These are phyloP conservation scores for Rhinoderma darwinii DNA, from an alignment of 2,113 vertebrate genomes.

Conservation along the genomic window DNA sequence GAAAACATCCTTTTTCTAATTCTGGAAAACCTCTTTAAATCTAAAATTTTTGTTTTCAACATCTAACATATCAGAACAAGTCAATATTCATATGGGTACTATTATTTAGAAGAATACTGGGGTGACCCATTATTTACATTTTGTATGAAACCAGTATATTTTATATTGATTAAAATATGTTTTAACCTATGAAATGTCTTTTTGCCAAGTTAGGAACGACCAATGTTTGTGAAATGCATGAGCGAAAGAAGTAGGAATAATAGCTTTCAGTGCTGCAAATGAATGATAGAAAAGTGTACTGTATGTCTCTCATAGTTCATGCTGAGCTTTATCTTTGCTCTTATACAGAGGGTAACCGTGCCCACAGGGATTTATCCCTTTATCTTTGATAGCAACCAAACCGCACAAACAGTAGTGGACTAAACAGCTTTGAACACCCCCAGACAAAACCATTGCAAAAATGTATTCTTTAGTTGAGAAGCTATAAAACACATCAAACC, in stretches of 20 bases:
- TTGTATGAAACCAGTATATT: too few relatives aligned
- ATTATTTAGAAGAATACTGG: too few relatives aligned
- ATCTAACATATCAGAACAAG: too few relatives aligned
- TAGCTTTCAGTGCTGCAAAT: not conserved
- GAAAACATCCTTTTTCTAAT: not conserved
- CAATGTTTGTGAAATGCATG: not conserved
- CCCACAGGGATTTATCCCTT: not conserved
- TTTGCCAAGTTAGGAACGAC: not conserved
- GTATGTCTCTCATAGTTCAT: not conserved
- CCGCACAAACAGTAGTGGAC: not conserved
- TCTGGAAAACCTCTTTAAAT: too few relatives aligned
- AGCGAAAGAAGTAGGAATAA: not conserved
- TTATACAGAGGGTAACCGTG: not conserved
- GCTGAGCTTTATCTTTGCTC: not conserved
- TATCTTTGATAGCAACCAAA: not conserved
- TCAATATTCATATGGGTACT: too few relatives aligned
- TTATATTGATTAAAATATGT: not conserved
- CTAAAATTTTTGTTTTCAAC: too few relatives aligned
- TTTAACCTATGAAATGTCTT: not conserved
- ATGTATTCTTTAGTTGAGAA: not conserved
- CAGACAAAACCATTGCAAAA: not conserved
- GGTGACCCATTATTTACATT: too few relatives aligned
- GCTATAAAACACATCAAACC: not conserved
- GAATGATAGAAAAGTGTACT: not conserved
- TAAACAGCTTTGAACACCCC: not conserved